Conservation (phyloP, 2,888 invertebrate genomes). For the Heliconius sara region DNA sequence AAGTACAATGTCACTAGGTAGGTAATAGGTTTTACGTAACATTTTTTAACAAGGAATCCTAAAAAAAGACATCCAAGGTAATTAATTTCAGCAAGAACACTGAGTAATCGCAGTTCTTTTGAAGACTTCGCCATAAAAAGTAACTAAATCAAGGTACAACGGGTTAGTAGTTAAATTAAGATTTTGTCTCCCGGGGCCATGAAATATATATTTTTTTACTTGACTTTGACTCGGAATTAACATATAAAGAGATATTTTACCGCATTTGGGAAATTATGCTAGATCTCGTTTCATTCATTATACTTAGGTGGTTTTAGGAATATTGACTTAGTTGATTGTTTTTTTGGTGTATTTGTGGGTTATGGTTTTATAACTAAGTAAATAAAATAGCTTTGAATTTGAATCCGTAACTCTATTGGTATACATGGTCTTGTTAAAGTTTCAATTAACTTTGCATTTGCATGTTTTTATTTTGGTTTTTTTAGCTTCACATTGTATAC, state of each 20-base stretch:
- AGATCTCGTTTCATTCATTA: not conserved
- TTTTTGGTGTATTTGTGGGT: not conserved
- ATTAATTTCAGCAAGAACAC: constrained; percentile 37
- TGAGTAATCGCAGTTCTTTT: constrained; percentile 42
- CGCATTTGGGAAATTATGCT: constrained; percentile 22
- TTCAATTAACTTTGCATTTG: no score
- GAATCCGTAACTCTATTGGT: no score
- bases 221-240: constrained; percentile 30
- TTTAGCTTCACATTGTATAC: no score
- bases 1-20: not conserved
- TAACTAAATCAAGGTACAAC: constrained; percentile 41
- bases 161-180: constrained; percentile 39
- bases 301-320: not conserved
- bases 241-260: constrained; percentile 40
- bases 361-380: not conserved
- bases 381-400: not conserved
- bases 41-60: constrained; percentile 9
- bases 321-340: not conserved
- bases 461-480: no score
- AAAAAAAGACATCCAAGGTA: constrained; percentile 21
- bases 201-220: constrained; percentile 37
- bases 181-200: constrained; percentile 37
- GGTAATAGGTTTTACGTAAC: not conserved
- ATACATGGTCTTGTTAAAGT: no score
- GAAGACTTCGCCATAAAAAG: constrained; percentile 35